A percentile compares a stretch with the other conserved stretches of the same genome.
Conservation (phyloP, 2,797 vertebrate genomes). For the Arctocebus calabarensis region DNA sequence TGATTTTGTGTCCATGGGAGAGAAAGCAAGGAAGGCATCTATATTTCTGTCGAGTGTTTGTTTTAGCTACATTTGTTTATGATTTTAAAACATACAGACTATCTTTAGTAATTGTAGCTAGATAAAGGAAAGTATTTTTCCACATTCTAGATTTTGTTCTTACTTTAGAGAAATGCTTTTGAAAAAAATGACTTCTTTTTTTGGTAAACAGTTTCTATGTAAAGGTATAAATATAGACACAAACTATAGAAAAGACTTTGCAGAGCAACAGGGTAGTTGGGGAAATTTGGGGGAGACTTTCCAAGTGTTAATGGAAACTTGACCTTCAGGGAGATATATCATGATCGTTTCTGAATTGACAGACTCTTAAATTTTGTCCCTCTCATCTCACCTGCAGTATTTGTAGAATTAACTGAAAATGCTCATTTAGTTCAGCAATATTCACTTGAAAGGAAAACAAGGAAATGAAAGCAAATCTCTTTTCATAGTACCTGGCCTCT, state of each 20-base stretch:
- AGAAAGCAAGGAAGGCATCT: neutral
- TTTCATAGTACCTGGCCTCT: neutral
- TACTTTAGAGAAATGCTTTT: constrained; percentile 6
- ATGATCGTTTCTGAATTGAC: neutral
- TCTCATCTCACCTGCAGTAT: neutral
- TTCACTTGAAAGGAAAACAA: neutral
- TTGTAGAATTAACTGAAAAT: neutral
- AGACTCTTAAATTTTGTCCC: neutral
- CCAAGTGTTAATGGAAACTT: neutral
- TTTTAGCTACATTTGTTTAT: constrained; percentile 48
- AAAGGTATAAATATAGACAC: neutral
- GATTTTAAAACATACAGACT: constrained; percentile 53
- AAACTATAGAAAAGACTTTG: neutral
- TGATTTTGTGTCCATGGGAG: constrained; percentile 15
- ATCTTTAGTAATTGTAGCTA: constrained; percentile 40
- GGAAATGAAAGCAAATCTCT: neutral
- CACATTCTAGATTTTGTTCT: constrained; percentile 8
- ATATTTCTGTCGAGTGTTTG: constrained; percentile 52
- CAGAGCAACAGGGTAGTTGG: neutral
- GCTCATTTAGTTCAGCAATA: neutral
- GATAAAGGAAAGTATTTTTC: neutral
- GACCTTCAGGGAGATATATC: neutral
- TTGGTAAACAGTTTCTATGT: neutral
- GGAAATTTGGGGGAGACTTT: neutral
- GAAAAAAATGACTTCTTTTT: neutral